These are phyloP conservation scores for Zapus hudsonius DNA, from an alignment of 2,113 vertebrate genomes.

Conservation along the genomic window DNA sequence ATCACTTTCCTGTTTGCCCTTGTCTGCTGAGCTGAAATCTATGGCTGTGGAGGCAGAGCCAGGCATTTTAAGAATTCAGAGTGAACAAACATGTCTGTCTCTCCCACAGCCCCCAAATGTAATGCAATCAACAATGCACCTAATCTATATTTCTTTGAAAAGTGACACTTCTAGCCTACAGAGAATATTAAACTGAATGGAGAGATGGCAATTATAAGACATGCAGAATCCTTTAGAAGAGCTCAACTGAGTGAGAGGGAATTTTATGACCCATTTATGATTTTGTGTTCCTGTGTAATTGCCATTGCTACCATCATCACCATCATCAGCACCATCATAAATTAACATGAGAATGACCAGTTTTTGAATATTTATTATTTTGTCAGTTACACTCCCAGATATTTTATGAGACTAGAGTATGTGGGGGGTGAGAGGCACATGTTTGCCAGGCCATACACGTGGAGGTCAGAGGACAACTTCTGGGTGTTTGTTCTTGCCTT, in stretches of 20 bases:
- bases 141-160: constrained; percentile 62
- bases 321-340: neutral
- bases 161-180: neutral
- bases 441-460: no score
- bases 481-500: no score
- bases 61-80: constrained; percentile 18
- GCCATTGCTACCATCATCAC: neutral
- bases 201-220: constrained; percentile 16
- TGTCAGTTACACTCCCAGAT: constrained; percentile 20
- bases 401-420: neutral
- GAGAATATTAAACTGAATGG: constrained; percentile 16
- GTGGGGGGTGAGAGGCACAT: no score
- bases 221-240: neutral
- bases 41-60: neutral
- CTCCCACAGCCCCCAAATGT: neutral
- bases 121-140: neutral
- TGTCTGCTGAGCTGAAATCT: constrained; percentile 4
- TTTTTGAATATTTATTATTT: constrained; percentile 26
- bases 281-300: neutral
- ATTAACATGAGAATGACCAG: neutral
- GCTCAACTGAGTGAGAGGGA: neutral
- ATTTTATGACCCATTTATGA: constrained; percentile 15
- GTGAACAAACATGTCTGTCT: neutral
- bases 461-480: no score
- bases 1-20: constrained; percentile 20